These are phyloP conservation scores for Cottoperca gobio DNA, from an alignment of 2,797 vertebrate genomes.

Conservation along the genomic window DNA sequence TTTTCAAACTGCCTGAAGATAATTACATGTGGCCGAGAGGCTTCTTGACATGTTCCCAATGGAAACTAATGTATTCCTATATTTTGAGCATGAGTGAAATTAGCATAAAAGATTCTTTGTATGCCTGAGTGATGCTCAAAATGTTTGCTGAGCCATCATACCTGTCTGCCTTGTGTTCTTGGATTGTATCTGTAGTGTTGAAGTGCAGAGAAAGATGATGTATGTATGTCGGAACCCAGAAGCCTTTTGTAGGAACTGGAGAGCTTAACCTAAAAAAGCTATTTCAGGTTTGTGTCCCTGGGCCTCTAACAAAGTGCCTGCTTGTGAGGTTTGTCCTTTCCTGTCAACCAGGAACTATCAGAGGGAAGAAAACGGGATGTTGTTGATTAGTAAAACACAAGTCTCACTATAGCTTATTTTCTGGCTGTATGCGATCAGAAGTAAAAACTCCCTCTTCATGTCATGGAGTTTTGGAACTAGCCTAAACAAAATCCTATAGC, in stretches of 20 bases:
- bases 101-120: slow-evolving; percentile 55
- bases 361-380: not conserved
- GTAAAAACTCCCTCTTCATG: too few species aligned
- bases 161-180: not conserved
- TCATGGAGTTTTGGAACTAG: too few species aligned
- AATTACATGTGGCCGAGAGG: slow-evolving; percentile 53
- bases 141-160: not conserved
- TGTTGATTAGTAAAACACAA: too few species aligned
- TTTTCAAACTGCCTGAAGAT: slow-evolving; percentile 55
- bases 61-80: slow-evolving; percentile 51
- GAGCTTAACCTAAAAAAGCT: not conserved
- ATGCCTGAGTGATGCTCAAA: slow-evolving; percentile 1
- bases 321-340: not conserved
- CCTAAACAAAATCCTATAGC: too few species aligned
- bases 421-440: too few species aligned
- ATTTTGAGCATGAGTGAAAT: slow-evolving; percentile 64
- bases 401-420: too few species aligned
- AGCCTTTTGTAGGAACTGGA: not conserved
- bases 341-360: not conserved
- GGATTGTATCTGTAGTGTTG: not conserved
- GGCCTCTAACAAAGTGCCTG: not conserved
- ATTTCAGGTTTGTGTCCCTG: not conserved
- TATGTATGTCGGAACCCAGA: too few species aligned
- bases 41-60: slow-evolving; percentile 39
- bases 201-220: slow-evolving; percentile 5